phyloP scores from a whole-genome alignment of 2,113 vertebrate genomes.

The Psittacara wagleri region DNA sequence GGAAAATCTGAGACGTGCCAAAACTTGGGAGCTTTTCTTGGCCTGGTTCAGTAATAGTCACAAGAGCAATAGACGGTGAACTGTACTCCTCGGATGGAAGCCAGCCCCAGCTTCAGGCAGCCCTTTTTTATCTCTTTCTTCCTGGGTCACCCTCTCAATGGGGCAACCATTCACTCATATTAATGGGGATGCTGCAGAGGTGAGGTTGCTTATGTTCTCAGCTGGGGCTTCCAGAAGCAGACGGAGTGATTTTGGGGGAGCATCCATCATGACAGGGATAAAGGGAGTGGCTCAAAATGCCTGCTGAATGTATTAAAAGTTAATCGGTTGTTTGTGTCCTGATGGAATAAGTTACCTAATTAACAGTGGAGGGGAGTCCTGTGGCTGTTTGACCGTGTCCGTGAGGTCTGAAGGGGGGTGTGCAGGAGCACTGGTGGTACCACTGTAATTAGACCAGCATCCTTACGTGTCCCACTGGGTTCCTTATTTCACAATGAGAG shows the following conservation, averaged over 20 bases:
- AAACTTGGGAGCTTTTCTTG: slow-evolving; percentile 59
- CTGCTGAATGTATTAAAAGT: background rate
- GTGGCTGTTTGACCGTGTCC: background rate
- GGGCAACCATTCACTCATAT: background rate
- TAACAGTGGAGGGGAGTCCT: background rate
- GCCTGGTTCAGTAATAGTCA: slow-evolving; percentile 32
- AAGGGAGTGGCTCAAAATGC: background rate
- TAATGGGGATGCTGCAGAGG: background rate
- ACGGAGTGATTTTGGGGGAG: background rate
- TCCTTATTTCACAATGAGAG: background rate
- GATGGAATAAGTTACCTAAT: background rate
- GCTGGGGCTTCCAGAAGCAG: background rate
- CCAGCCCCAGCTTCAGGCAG: slow-evolving; percentile 30
- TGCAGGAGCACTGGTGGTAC: background rate
- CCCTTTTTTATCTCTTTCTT: slow-evolving; percentile 17
- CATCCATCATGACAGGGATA: background rate
- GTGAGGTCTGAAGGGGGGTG: background rate
- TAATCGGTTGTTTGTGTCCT: background rate
- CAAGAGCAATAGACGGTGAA: slow-evolving; percentile 63
- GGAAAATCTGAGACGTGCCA: slow-evolving; percentile 62
- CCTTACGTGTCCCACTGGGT: background rate
- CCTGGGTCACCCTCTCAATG: slow-evolving; percentile 3
- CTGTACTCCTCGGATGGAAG: slow-evolving; percentile 35
- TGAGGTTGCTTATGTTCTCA: background rate
- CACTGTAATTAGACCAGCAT: background rate